phyloP scores from a whole-genome alignment of 2,888 invertebrate genomes.

The Molanna angustata region DNA sequence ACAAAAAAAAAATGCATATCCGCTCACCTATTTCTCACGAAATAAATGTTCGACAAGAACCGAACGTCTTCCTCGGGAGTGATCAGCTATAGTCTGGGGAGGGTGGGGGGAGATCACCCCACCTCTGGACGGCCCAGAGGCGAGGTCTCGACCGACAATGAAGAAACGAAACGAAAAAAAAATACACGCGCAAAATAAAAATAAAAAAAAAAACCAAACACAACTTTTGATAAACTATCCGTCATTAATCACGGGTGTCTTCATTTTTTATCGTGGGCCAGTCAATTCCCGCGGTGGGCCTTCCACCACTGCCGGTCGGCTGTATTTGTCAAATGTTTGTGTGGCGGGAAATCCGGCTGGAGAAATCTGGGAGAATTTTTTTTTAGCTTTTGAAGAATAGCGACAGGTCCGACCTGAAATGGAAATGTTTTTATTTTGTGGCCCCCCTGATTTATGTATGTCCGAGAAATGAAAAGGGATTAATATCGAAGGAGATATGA shows the following conservation, averaged over 20 bases:
- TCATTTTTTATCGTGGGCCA: slow-evolving; percentile 29
- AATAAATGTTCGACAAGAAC: no score
- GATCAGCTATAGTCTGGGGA: no score
- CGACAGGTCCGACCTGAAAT: neutral
- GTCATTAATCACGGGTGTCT: slow-evolving; percentile 30
- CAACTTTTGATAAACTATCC: slow-evolving; percentile 33
- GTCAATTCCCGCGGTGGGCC: slow-evolving; percentile 18
- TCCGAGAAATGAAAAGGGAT: neutral
- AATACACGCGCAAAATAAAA: no score
- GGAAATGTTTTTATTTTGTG: neutral
- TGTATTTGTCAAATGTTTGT: slow-evolving; percentile 13
- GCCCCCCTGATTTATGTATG: neutral
- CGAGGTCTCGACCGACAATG: slow-evolving; percentile 23
- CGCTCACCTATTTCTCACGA: no score
- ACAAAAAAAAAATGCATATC: no score
- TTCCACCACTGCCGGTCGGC: slow-evolving; percentile 1
- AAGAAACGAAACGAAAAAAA: no score
- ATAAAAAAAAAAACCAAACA: slow-evolving; percentile 16
- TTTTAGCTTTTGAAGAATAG: neutral
- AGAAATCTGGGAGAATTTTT: neutral
- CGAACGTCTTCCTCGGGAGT: no score
- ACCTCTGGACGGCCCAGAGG: slow-evolving; percentile 11
- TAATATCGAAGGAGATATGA: neutral
- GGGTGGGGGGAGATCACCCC: slow-evolving; percentile 6
- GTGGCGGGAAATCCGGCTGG: neutral